Evolutionary conservation across 2,113 vertebrate species (phyloP).

Genomic region (Microcebus tavaratra): DNA sequence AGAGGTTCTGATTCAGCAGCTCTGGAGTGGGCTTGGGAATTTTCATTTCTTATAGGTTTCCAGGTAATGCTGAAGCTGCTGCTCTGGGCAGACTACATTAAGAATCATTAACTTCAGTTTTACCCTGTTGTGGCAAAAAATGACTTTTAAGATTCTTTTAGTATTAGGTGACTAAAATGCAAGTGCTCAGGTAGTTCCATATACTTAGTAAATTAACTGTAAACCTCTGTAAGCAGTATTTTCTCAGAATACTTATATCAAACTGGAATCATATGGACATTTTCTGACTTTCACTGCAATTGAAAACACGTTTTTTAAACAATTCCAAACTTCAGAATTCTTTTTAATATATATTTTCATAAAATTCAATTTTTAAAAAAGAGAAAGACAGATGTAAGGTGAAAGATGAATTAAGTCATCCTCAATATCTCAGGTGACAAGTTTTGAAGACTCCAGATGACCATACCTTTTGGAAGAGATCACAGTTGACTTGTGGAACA

Average conservation of each 20-base stretch:
- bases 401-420: not conserved
- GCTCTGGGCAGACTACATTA: not conserved
- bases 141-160: not conserved
- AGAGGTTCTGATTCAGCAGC: not conserved
- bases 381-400: not conserved
- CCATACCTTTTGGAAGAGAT: not conserved
- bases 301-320: not conserved
- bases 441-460: not conserved
- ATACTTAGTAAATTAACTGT: not conserved
- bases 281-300: not conserved
- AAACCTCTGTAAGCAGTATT: not conserved
- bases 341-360: not conserved
- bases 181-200: not conserved
- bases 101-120: not conserved
- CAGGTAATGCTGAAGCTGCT: not conserved
- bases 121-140: not conserved
- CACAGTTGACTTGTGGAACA: not conserved
- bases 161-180: not conserved
- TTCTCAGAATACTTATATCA: not conserved
- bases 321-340: not conserved
- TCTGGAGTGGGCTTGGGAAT: not conserved
- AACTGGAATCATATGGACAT: not conserved
- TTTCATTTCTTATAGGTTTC: not conserved
- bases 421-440: not conserved
- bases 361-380: not conserved